Conservation (phyloP, 2,113 vertebrate genomes). For the Ophthalmolycus amberensis region DNA sequence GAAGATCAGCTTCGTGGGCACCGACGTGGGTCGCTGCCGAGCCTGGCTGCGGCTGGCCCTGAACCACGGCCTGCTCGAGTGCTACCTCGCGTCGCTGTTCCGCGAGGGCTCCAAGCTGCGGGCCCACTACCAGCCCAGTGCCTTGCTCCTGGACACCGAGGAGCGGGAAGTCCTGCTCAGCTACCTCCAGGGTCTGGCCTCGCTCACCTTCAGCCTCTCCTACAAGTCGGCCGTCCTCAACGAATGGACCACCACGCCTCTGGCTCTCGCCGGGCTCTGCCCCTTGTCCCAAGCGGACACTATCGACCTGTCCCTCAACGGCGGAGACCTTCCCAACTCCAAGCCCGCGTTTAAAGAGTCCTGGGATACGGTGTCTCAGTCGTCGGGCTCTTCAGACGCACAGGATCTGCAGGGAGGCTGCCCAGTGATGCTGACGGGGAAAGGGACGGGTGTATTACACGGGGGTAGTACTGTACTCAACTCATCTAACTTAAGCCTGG, state of each 20-base stretch:
- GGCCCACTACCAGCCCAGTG: constrained; percentile 88
- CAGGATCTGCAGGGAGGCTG: constrained; percentile 80
- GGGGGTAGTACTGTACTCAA: constrained; percentile 77
- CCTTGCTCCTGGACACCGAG: constrained; percentile 90
- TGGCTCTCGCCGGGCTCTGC: constrained; percentile 91
- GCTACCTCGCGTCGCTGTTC: constrained; percentile 91
- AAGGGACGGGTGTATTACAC: constrained; percentile 53
- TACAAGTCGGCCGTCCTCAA: constrained; percentile 95
- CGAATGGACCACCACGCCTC: constrained; percentile 93
- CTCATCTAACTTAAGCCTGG: constrained; percentile 89
- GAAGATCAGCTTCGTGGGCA: constrained; percentile 89
- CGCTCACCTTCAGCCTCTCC: constrained; percentile 92
- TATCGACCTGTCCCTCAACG: constrained; percentile 63
- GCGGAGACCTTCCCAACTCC: constrained; percentile 47
- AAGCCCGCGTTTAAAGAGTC: constrained; percentile 80
- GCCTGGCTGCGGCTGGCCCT: constrained; percentile 95
- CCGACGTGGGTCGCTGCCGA: constrained; percentile 92
- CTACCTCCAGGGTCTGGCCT: constrained; percentile 92
- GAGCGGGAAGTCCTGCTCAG: constrained; percentile 95
- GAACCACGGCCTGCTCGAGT: constrained; percentile 93
- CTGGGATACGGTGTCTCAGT: constrained; percentile 90
- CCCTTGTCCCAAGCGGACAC: constrained; percentile 75
- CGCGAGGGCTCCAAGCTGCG: constrained; percentile 85
- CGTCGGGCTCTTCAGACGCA: constrained; percentile 83
- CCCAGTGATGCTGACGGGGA: constrained; percentile 29